Percentiles rank a stretch among this genome's conserved stretches.
phyloP scores from a whole-genome alignment of 1,140 invertebrate genomes.

The Drosophila yakuba region DNA sequence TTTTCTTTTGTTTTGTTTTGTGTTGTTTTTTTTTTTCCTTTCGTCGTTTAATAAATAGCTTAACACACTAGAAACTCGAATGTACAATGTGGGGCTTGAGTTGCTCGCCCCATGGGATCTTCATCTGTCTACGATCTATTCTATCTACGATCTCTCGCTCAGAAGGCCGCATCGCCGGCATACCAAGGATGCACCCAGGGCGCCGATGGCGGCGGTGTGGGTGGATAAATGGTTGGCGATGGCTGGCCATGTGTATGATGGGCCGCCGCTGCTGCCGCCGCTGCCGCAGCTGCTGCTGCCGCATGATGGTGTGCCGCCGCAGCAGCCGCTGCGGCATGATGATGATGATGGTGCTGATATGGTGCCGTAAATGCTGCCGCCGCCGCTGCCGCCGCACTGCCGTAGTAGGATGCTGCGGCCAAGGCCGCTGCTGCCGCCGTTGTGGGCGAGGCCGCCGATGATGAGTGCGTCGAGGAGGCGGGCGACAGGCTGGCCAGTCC shows the following conservation, averaged over 20 bases:
- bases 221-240: constrained; percentile 84
- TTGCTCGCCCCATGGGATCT: constrained; percentile 1
- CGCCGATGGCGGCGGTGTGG: constrained; percentile 83
- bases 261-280: constrained; percentile 62
- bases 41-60: constrained; percentile 30
- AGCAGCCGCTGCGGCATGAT: constrained; percentile 32
- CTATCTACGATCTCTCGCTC: constrained; percentile 24
- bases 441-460: constrained; percentile 50
- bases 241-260: constrained; percentile 75
- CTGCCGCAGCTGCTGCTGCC: constrained; percentile 63
- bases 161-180: constrained; percentile 77
- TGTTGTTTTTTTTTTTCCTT: not conserved
- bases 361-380: constrained; percentile 44
- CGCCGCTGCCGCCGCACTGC: constrained; percentile 52
- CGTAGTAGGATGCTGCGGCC: constrained; percentile 64
- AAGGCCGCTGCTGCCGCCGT: constrained; percentile 58
- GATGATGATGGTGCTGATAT: constrained; percentile 46
- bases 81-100: constrained; percentile 22
- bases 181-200: constrained; percentile 85
- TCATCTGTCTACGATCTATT: constrained; percentile 5
- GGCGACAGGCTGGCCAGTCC: constrained; percentile 64
- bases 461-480: constrained; percentile 55
- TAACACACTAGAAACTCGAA: constrained; percentile 24
- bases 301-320: constrained; percentile 40
- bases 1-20: not conserved